phyloP scores from a whole-genome alignment of 2,797 vertebrate genomes.

The Oreochromis mossambicus region DNA sequence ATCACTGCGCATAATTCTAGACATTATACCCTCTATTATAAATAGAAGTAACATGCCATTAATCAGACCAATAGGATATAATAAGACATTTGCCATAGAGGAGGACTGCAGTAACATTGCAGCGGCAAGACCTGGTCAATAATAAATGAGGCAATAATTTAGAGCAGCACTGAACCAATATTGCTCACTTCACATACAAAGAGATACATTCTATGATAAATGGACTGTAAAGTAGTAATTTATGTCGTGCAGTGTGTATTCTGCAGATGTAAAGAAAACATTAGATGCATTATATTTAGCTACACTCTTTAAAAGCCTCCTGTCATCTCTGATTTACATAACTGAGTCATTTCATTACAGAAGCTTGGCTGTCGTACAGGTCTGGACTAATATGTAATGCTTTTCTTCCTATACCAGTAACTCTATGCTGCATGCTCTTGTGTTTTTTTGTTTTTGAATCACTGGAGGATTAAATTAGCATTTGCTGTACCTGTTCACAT shows the following conservation, averaged over 20 bases:
- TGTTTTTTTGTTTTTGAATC: background rate
- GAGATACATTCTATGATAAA: background rate
- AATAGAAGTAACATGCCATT: constrained; percentile 46
- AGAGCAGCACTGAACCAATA: constrained; percentile 44
- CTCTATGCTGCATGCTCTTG: background rate
- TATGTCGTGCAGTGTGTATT: background rate
- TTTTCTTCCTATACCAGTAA: background rate
- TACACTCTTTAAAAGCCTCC: background rate
- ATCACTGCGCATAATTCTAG: constrained; percentile 7
- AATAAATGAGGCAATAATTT: constrained; percentile 67
- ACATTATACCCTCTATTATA: constrained; percentile 38
- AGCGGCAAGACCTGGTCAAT: constrained; percentile 53
- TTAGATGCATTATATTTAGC: background rate
- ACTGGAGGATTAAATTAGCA: background rate
- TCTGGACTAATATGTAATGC: background rate
- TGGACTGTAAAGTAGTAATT: background rate
- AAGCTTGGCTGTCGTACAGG: background rate
- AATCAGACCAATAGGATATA: constrained; percentile 47
- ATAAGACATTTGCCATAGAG: constrained; percentile 42
- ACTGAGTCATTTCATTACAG: background rate
- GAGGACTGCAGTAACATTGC: constrained; percentile 29
- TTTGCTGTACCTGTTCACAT: background rate
- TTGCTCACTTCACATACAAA: background rate
- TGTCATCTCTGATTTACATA: background rate
- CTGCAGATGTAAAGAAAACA: background rate